A percentile compares a stretch with the other conserved stretches of the same genome.
phyloP scores from a whole-genome alignment of 1,140 invertebrate species.

The Cydia strobilella region DNA sequence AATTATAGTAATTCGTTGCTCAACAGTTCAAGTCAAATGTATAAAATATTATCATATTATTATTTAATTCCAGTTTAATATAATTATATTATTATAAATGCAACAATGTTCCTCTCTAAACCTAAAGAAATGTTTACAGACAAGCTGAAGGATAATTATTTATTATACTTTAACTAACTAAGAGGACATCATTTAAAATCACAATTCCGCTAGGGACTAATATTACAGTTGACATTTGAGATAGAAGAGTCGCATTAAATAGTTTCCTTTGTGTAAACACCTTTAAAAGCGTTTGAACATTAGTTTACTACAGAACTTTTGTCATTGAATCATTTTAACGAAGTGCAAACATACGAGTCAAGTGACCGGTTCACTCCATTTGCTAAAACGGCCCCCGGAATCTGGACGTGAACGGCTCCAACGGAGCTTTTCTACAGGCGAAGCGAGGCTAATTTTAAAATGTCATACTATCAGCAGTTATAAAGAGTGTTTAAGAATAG shows the following conservation, averaged over 20 bases:
- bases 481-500: background rate
- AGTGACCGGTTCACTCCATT: too few relatives aligned
- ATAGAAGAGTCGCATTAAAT: background rate
- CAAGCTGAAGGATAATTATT: background rate
- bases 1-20: background rate
- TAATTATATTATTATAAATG: background rate
- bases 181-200: background rate
- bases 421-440: background rate
- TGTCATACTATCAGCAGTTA: background rate
- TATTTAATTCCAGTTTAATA: too few relatives aligned
- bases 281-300: background rate
- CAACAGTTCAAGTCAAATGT: background rate
- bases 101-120: background rate
- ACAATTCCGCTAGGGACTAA: background rate
- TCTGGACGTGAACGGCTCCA: background rate
- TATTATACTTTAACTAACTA: background rate
- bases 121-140: background rate
- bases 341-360: too few relatives aligned
- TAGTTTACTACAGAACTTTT: background rate
- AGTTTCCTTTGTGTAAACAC: conserved; percentile 1
- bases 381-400: background rate
- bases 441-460: background rate
- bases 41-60: background rate
- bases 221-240: background rate
- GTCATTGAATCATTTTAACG: background rate